These are phyloP conservation scores for Ranitomeya variabilis DNA, from an alignment of 2,113 vertebrate genomes.

Conservation along the genomic window DNA sequence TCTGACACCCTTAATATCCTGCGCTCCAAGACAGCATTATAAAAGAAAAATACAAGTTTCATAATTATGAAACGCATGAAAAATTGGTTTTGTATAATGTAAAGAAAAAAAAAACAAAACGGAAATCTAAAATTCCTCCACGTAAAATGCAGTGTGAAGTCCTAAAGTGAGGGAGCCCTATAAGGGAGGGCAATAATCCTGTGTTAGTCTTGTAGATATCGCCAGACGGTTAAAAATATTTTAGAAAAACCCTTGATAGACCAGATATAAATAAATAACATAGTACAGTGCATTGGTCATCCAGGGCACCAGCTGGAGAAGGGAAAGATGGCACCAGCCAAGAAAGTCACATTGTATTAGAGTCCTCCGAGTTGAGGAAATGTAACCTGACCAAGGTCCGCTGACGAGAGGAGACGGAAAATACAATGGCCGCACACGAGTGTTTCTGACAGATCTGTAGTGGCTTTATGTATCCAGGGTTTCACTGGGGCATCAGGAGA, in stretches of 20 bases:
- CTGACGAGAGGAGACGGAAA: background rate
- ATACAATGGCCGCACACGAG: background rate
- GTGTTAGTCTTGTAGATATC: background rate
- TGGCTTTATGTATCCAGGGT: background rate
- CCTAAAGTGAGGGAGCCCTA: no score
- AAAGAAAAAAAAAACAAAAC: background rate
- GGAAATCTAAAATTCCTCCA: background rate
- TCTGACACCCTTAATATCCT: background rate
- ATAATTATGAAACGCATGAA: slow-evolving; percentile 10
- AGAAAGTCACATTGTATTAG: background rate
- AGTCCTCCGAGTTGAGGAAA: background rate
- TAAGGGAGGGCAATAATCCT: background rate
- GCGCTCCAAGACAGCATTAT: background rate
- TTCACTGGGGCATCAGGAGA: no score
- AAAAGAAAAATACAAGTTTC: background rate
- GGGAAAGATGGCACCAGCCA: background rate
- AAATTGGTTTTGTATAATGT: slow-evolving; percentile 37
- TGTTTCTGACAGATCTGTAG: background rate
- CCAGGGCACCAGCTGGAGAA: background rate
- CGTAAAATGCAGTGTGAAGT: background rate
- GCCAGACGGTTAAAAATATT: background rate
- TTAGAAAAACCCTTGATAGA: background rate
- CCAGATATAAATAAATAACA: slow-evolving; percentile 29
- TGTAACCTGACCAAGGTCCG: background rate
- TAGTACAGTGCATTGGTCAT: background rate